phyloP scores from a whole-genome alignment of 30 jellyfish, hydroid and myxozoan species.

The Chrysaora quinquecirrha region DNA sequence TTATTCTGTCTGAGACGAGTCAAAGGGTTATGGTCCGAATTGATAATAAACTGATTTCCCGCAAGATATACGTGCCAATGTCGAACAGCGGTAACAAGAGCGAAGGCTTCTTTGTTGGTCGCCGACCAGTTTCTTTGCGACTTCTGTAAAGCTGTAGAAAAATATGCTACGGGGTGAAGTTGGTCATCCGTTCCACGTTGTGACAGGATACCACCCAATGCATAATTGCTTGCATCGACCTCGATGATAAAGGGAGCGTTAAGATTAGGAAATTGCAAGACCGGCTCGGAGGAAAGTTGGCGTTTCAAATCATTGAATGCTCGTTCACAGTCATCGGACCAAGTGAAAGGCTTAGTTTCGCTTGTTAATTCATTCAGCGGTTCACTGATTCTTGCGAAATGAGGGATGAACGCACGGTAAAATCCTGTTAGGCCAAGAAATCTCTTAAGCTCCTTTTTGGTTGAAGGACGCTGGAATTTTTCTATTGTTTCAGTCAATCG shows the following conservation, averaged over 20 bases:
- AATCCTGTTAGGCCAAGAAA: slow-evolving; percentile 47
- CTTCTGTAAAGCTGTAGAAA: background rate
- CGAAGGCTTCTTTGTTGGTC: slow-evolving; percentile 17
- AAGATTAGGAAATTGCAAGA: background rate
- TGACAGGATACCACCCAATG: slow-evolving; percentile 12
- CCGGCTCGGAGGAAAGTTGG: slow-evolving; percentile 7
- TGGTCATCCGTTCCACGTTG: background rate
- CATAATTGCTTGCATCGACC: slow-evolving; percentile 15
- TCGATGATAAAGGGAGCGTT: background rate
- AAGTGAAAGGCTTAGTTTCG: slow-evolving; percentile 6
- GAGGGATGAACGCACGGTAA: slow-evolving; percentile 9
- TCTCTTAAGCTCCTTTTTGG: slow-evolving; percentile 35
- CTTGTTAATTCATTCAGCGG: slow-evolving; percentile 14
- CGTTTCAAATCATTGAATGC: slow-evolving; percentile 5
- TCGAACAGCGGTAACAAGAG: slow-evolving; percentile 6
- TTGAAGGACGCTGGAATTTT: slow-evolving; percentile 21
- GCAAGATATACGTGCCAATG: slow-evolving; percentile 15
- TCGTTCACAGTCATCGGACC: slow-evolving; percentile 14
- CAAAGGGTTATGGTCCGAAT: slow-evolving; percentile 11
- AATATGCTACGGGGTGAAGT: slow-evolving; percentile 24
- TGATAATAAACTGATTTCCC: slow-evolving; percentile 7
- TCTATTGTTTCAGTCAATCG: slow-evolving; percentile 49
- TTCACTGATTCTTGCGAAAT: slow-evolving; percentile 1
- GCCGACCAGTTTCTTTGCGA: slow-evolving; percentile 33
- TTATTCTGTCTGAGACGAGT: background rate